Conservation (phyloP, 2,888 invertebrate species). For the Tetragnatha montana region DNA sequence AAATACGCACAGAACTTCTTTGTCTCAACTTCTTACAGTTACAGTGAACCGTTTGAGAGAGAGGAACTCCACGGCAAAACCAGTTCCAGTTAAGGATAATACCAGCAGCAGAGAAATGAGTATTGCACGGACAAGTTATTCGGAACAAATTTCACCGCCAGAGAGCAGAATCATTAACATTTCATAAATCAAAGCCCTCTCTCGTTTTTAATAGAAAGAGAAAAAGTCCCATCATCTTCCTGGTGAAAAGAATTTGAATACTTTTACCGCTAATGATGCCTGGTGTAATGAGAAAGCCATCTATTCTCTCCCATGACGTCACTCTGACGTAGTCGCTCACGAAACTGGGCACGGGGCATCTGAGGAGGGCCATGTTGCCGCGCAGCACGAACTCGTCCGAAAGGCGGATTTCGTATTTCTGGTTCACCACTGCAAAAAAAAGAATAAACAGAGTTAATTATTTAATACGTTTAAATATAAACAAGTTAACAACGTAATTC, state of each 20-base stretch:
- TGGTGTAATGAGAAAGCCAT: constrained; percentile 68
- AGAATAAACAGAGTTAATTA: background rate
- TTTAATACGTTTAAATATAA: too few species aligned
- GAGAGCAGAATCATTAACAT: constrained; percentile 35
- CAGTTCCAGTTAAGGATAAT: background rate
- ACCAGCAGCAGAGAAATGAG: constrained; percentile 9
- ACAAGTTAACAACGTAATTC: too few species aligned
- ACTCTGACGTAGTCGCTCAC: constrained; percentile 70
- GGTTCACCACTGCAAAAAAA: constrained; percentile 63
- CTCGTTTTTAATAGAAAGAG: background rate
- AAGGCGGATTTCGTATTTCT: constrained; percentile 67
- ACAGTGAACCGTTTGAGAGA: too few species aligned
- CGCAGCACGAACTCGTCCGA: constrained; percentile 71
- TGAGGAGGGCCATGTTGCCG: constrained; percentile 71
- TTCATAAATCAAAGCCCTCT: constrained; percentile 22
- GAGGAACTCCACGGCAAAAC: too few species aligned
- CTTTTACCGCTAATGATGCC: constrained; percentile 65
- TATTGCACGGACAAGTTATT: constrained; percentile 21
- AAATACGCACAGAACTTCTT: background rate
- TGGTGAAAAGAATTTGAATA: constrained; percentile 13
- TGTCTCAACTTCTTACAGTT: background rate
- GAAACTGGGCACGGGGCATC: constrained; percentile 69
- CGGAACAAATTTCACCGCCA: constrained; percentile 12
- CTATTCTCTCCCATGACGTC: constrained; percentile 68
- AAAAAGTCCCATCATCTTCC: background rate